Evolutionary conservation across 2,797 vertebrate species (phyloP), one percentile per base, ranked within the genome.

Genomic region (Oreonectes daqikongensis): DNA sequence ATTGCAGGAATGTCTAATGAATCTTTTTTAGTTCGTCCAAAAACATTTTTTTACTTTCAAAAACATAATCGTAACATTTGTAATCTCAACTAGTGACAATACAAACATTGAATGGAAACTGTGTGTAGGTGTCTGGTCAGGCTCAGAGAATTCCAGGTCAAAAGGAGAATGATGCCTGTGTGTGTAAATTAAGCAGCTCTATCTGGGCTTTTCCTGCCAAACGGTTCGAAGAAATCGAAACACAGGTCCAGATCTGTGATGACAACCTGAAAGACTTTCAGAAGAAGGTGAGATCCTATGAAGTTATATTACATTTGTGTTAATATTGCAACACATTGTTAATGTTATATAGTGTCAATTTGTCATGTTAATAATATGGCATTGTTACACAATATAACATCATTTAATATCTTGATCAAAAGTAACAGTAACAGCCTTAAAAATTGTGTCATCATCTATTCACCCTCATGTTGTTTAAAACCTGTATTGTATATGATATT

Each of bases 161-260:
- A 42, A 8, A 57, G 46, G 30, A 0, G 1, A 8, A 72, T 4
- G 71, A 12, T 15, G 17, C 46, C 1, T 83, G 81, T 72, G 78
- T 80, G 38, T 83, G 81, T 75, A 26, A 71, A 32, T 28, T 83
- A 32, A 68, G 69, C 66, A 75, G 69, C 28, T 40, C 35, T 4
- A 5, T 35, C 3, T 83, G 78, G 75, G 66, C 60, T 71, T 83
- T 83, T 38, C 81, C 81, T 32, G 17, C 59, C 7, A 9, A 11
- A n/a, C 72, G 66, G 22, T 83, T 80, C 20, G 75, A 78, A 10
- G 5, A 2, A 0, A 52, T 80, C 1, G 5, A 44, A 46, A 42
- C 60, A 48, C 60, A 70, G 30, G 4, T 80, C 28, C 52, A 78
- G 18, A 67, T 17, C 28, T 80, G 78, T 46, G 46, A 67, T 12